These are phyloP conservation scores for Xylota segnis DNA, from an alignment of 2,888 invertebrate genomes.

Conservation along the genomic window DNA sequence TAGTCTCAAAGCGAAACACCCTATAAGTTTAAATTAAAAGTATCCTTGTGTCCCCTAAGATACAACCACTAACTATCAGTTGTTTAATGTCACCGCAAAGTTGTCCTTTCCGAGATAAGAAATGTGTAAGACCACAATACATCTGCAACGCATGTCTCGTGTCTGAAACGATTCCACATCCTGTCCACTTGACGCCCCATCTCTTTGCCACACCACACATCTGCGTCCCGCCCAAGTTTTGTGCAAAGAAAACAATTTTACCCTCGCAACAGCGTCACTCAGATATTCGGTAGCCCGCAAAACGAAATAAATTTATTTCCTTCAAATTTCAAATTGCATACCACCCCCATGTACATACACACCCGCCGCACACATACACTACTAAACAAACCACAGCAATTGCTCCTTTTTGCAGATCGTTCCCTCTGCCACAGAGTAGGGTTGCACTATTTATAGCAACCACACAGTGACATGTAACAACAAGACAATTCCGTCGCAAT, in stretches of 20 bases:
- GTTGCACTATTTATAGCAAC: slow-evolving; percentile 61
- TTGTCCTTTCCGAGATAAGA: slow-evolving; percentile 12
- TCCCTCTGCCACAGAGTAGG: not conserved
- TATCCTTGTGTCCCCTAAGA: not conserved
- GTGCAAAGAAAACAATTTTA: slow-evolving; percentile 48
- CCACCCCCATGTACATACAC: not conserved
- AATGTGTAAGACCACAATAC: slow-evolving; percentile 24
- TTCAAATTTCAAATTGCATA: slow-evolving; percentile 62
- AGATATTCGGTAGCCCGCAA: slow-evolving; percentile 68
- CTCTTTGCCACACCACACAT: slow-evolving; percentile 10
- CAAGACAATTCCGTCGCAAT: slow-evolving; percentile 67
- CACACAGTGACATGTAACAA: slow-evolving; percentile 69
- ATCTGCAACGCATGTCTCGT: slow-evolving; percentile 43
- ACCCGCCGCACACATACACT: not conserved
- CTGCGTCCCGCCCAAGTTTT: slow-evolving; percentile 11
- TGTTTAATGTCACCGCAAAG: not conserved
- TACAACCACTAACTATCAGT: not conserved
- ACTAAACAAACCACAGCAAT: slow-evolving; percentile 49
- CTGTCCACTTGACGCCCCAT: slow-evolving; percentile 46
- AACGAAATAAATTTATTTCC: slow-evolving; percentile 69
- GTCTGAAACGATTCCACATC: slow-evolving; percentile 50
- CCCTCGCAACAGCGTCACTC: slow-evolving; percentile 51
- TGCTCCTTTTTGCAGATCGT: slow-evolving; percentile 28
- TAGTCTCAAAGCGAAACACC: too few species aligned
- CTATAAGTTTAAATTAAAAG: not conserved